Percentiles rank a stretch among this genome's conserved stretches.
Conservation (phyloP, 2,113 vertebrate genomes). For the Carassius gibelio region DNA sequence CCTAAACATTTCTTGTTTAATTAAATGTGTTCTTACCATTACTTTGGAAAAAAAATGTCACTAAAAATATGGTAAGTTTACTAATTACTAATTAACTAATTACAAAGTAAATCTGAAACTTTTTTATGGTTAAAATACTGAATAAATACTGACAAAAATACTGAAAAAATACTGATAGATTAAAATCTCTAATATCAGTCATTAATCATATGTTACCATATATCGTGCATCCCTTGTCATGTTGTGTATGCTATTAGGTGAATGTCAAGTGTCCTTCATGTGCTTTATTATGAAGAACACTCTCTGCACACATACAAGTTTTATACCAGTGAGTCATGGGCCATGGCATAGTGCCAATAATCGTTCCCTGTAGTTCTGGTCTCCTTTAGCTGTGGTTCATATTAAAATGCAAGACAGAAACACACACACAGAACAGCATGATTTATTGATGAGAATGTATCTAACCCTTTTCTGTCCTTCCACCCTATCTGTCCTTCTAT, state of each 20-base stretch:
- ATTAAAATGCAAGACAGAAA: conserved; percentile 65
- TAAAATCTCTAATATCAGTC: not conserved
- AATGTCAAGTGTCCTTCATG: conserved; percentile 18
- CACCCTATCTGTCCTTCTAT: conserved; percentile 19
- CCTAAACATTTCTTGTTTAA: too few species aligned
- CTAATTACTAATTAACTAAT: not conserved
- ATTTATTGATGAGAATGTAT: conserved; percentile 76
- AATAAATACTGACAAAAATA: not conserved
- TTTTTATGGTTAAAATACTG: not conserved
- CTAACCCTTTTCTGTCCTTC: conserved; percentile 60
- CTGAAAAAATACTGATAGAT: not conserved
- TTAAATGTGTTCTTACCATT: not conserved
- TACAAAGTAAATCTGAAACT: not conserved
- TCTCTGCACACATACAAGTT: conserved; percentile 43
- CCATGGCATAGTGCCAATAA: conserved; percentile 55
- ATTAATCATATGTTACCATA: not conserved
- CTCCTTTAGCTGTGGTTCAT: conserved; percentile 60
- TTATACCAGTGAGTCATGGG: conserved; percentile 45
- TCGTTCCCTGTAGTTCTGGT: conserved; percentile 46
- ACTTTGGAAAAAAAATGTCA: too few species aligned
- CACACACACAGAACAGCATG: conserved; percentile 66
- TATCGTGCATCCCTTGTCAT: not conserved
- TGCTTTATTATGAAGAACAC: conserved; percentile 35
- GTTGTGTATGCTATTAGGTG: not conserved
- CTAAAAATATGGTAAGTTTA: not conserved